phyloP scores from a whole-genome alignment of 2,888 invertebrate species.

The Drosophila demipolita region DNA sequence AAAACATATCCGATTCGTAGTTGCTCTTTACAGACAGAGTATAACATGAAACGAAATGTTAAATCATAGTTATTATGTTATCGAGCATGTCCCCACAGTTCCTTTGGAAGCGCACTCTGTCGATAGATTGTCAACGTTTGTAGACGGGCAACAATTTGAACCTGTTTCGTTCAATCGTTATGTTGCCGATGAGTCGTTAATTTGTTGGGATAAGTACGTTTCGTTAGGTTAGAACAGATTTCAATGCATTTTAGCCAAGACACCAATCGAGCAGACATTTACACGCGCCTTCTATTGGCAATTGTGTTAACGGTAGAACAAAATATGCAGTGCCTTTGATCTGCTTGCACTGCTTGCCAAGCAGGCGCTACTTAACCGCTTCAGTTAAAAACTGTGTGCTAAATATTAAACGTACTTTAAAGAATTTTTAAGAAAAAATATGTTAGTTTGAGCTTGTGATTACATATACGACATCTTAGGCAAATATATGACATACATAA shows the following conservation, averaged over 20 bases:
- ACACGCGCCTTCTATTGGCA: background rate
- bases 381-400: background rate
- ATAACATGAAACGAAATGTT: background rate
- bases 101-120: background rate
- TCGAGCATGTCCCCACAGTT: background rate
- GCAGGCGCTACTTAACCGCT: background rate
- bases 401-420: background rate
- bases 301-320: no score
- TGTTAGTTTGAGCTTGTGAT: no score
- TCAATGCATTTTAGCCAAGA: background rate
- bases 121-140: background rate
- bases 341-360: background rate
- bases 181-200: background rate
- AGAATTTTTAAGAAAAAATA: background rate
- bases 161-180: background rate
- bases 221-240: background rate
- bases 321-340: background rate
- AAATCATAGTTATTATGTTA: background rate
- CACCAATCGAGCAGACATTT: background rate
- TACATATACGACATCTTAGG: no score
- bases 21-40: background rate
- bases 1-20: background rate
- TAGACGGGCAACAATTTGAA: background rate
- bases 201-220: no score
- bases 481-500: no score